Conservation (phyloP, 2,797 vertebrate species). For the Rhinophrynus dorsalis region DNA sequence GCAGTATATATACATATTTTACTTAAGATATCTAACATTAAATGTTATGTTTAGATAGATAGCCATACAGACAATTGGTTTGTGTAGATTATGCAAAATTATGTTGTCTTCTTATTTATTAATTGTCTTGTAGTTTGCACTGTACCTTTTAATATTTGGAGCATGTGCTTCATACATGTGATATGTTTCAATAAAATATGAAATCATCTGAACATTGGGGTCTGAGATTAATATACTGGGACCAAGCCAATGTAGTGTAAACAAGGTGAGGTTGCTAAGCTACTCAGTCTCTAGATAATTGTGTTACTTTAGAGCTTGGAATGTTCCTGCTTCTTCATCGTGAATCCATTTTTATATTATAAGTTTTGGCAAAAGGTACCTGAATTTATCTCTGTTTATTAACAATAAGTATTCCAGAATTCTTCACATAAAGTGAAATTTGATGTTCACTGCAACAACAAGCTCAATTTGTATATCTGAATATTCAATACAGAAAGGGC, state of each 20-base stretch:
- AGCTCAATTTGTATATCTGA: background rate
- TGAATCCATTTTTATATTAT: conserved; percentile 45
- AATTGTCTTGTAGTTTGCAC: background rate
- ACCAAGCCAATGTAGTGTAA: conserved; percentile 33
- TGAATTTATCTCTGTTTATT: conserved; percentile 45
- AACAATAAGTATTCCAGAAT: conserved; percentile 39
- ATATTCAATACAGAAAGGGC: background rate
- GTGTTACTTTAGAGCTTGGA: conserved; percentile 44
- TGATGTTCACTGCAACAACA: conserved; percentile 17
- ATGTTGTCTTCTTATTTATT: too few species aligned
- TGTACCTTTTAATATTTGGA: conserved; percentile 7
- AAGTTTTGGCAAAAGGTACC: conserved; percentile 27
- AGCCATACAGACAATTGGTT: too few species aligned
- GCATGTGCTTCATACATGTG: conserved; percentile 3
- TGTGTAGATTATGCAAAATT: too few species aligned
- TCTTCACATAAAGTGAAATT: conserved; percentile 19
- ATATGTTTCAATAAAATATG: conserved; percentile 26
- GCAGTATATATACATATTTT: too few species aligned
- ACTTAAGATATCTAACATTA: too few species aligned
- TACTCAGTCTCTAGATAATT: conserved; percentile 44
- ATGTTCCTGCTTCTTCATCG: conserved; percentile 9
- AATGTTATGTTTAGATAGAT: too few species aligned
- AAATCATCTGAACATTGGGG: conserved; percentile 24
- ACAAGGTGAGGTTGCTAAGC: conserved; percentile 43
- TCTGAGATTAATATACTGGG: conserved; percentile 28